phyloP scores from a whole-genome alignment of 2,113 vertebrate species.

The Dipodomys spectabilis region DNA sequence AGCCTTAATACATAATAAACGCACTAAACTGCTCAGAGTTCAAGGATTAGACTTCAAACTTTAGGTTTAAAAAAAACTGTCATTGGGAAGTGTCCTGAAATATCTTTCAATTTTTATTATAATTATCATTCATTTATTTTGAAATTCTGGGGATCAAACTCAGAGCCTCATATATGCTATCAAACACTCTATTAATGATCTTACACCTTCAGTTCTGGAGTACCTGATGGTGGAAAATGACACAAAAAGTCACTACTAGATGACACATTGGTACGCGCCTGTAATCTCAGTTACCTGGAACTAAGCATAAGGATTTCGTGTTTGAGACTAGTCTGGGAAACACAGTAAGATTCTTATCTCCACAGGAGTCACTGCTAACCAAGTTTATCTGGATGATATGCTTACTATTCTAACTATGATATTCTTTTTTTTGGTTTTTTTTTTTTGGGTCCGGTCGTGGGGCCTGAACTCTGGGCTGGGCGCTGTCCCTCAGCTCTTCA shows the following conservation, averaged over 20 bases:
- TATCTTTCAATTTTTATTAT: not conserved
- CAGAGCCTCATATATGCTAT: not conserved
- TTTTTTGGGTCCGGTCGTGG: too few species aligned
- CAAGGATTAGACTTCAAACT: conserved; percentile 32
- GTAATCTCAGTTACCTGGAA: not conserved
- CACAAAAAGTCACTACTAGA: not conserved
- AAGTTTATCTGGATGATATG: not conserved
- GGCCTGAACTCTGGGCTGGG: too few species aligned
- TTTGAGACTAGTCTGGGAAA: not conserved
- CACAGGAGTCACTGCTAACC: not conserved
- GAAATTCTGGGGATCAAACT: not conserved
- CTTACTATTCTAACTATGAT: conserved; percentile 34
- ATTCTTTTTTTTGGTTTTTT: too few species aligned
- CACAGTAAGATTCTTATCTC: not conserved
- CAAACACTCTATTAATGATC: not conserved
- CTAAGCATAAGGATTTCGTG: not conserved
- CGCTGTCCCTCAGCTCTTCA: too few species aligned
- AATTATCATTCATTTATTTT: not conserved
- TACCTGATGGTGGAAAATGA: conserved; percentile 52
- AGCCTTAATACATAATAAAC: not conserved
- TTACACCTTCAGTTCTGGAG: not conserved
- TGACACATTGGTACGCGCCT: not conserved
- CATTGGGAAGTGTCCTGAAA: not conserved
- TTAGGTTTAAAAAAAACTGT: conserved; percentile 1
- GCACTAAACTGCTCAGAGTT: not conserved